Base-by-base conservation (phyloP, 2,888 invertebrate genomes). In the Acanthopleura granulata region DNA sequence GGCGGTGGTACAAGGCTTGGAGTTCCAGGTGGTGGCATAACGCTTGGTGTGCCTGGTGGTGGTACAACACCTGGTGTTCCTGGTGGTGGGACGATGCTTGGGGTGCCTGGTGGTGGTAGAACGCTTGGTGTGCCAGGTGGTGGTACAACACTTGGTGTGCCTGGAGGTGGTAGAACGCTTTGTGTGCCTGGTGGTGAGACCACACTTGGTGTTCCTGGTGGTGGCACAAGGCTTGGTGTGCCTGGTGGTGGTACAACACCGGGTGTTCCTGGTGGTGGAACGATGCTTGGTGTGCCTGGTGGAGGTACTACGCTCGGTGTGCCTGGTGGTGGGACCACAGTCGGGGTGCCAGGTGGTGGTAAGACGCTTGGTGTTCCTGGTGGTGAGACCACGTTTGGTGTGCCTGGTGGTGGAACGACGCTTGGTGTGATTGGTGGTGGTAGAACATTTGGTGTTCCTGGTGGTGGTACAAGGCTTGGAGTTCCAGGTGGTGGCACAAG, bases 241-340 rank as follows among this genome's bases (percentile, higher is more conserved):
- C 57, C 57, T 57, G 57, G 57, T 57, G 57, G 57, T 57, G 57
- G 57, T 57, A 57, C 6, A 57, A 57, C 57, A 57, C 57, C 12
- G 3, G 57, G 57, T 57, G 57, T 57, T 3, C 57, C 57, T 57
- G 57, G 22, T 57, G 57, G 22, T 57, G 57, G 57, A 1, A 18
- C 12, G 12, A 22, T 6, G 12, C 57, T 57, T 57, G 57, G 57
- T 12, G 22, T 22, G 22, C 57, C 57, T 57, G 57, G 57, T 57
- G 57, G 57, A 9, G 57, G 12, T 57, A 57, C 57, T 9, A 57
- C 57, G 12, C 57, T 57, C 12, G 57, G 57, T 57, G 57, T 57
- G 18, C 57, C 57, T 57, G 57, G 22, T 57, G 57, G 22, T 57
- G 57, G 57, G 3, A 18, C 57, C 6, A 22, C 18, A 22, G 6